A percentile compares a stretch with the other conserved stretches of the same genome.
phyloP scores from a whole-genome alignment of 2,888 invertebrate species.

The Galeopsomyia nigrocyanea region DNA sequence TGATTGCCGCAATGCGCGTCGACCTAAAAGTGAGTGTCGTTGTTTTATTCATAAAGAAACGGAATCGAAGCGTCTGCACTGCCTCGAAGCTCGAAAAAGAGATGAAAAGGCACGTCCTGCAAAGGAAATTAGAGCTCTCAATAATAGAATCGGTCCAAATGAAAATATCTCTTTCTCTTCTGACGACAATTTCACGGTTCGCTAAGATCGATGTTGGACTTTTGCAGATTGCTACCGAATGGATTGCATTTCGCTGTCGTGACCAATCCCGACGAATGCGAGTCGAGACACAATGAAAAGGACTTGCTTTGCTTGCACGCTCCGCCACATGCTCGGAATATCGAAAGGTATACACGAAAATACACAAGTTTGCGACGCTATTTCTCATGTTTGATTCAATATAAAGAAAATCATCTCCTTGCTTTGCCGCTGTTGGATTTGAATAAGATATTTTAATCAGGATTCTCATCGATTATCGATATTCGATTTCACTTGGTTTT shows the following conservation, averaged over 20 bases:
- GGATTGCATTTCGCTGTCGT: not conserved
- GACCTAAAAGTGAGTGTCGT: too few relatives aligned
- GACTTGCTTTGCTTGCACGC: slow-evolving; percentile 22
- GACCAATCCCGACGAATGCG: slow-evolving; percentile 7
- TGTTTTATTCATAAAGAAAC: not conserved
- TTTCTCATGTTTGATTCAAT: too few relatives aligned
- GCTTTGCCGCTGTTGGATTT: too few relatives aligned
- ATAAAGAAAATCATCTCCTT: too few relatives aligned
- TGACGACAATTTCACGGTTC: slow-evolving; percentile 19
- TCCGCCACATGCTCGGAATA: slow-evolving; percentile 4
- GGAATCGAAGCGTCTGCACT: slow-evolving; percentile 31
- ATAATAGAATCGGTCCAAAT: slow-evolving; percentile 30
- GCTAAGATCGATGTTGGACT: slow-evolving; percentile 15
- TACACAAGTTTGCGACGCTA: too few relatives aligned
- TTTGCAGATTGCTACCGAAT: slow-evolving; percentile 31
- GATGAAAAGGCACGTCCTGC: not conserved
- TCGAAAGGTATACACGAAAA: slow-evolving; percentile 9
- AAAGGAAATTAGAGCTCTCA: slow-evolving; percentile 33
- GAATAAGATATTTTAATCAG: too few relatives aligned
- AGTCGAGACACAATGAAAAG: slow-evolving; percentile 6
- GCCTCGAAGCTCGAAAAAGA: not conserved
- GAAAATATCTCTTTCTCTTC: slow-evolving; percentile 23
- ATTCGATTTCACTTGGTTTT: too few relatives aligned
- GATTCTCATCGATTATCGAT: too few relatives aligned
- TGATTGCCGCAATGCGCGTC: too few relatives aligned